Base-by-base conservation (phyloP, 1,140 invertebrate species). In the Chionoecetes opilio region DNA sequence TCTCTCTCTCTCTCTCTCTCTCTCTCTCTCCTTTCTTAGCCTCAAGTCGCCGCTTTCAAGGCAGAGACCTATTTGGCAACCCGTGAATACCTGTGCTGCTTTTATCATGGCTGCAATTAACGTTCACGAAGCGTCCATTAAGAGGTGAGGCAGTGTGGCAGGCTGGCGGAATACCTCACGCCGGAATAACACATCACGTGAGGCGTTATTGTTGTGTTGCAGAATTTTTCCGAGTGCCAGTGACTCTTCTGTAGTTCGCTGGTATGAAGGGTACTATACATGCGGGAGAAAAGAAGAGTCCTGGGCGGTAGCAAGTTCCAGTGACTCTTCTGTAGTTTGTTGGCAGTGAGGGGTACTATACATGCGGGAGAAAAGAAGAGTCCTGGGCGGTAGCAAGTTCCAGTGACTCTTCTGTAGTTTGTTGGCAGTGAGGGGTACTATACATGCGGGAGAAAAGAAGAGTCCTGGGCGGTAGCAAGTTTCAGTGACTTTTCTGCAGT, bases 41-140 rank as follows among this genome's bases (percentile, higher is more conserved):
- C 63, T n/a, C 63, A 75, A 75, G 63, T 75, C 63, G 63, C 21
- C 3, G 63, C 63, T 75, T 75, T 75, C 63, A 75, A 11, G 21
- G n/a, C 63, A 75, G 63, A n/a, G 63, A 75, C 63, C 26, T n/a
- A 75, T 75, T 75, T n/a, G 63, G n/a, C 63, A 75, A 17, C 63
- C 5, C 1, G 21, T n/a, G 63, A 75, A 75, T 75, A 75, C 63
- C 63, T n/a, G 6, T 21, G 21, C 63, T n/a, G 63, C 63, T 75
- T 75, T 75, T n/a, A 75, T 75, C 63, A 75, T 75, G 21, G 63
- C 63, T 75, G 63, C n/a, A 75, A 75, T 75, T 75, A 75, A 75
- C 21, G 63, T 75, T 75, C 63, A 75, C 1, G 63, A 17, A 21
- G n/a, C 63, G 63, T 75, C 63, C 63, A 75, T 75, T 75, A 75